These are phyloP conservation scores for Paramuricea clavata DNA, from an alignment of 92 coral and sea anemone genomes.

Conservation along the genomic window DNA sequence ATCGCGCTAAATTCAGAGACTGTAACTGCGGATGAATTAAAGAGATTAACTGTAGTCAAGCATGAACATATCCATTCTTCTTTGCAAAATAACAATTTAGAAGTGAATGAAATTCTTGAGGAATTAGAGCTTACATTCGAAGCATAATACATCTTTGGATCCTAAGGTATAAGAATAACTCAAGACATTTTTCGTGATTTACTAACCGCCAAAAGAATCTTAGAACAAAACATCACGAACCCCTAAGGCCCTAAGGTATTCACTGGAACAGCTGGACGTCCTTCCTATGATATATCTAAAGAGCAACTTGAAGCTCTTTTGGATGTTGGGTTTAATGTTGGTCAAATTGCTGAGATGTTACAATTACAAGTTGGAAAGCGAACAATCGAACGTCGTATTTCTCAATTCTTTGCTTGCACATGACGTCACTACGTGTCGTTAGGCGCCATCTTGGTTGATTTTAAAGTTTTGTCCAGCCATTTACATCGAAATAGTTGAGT, in stretches of 20 bases:
- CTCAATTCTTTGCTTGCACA: no score
- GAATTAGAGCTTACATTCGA: conserved; percentile 27
- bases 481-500: no score
- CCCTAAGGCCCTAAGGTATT: conserved; percentile 5
- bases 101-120: conserved; percentile 33
- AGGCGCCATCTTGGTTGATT: no score
- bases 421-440: no score
- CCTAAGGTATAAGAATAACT: conserved; percentile 40
- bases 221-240: conserved; percentile 44
- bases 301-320: conserved; percentile 27
- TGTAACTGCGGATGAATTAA: background rate
- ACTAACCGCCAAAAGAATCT: conserved; percentile 32
- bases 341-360: conserved; percentile 31
- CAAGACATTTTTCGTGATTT: conserved; percentile 48
- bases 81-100: conserved; percentile 32
- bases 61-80: conserved; percentile 28
- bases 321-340: conserved; percentile 39
- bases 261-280: conserved; percentile 23
- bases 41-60: conserved; percentile 3
- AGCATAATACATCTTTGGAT: conserved; percentile 54
- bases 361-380: conserved; percentile 55
- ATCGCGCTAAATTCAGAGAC: background rate
- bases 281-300: conserved; percentile 18
- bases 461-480: no score
- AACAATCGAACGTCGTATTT: conserved; percentile 71